Evolutionary conservation across 64 coral and sea anemone species (phyloP).

Genomic region (Cladopsammia gracilis): DNA sequence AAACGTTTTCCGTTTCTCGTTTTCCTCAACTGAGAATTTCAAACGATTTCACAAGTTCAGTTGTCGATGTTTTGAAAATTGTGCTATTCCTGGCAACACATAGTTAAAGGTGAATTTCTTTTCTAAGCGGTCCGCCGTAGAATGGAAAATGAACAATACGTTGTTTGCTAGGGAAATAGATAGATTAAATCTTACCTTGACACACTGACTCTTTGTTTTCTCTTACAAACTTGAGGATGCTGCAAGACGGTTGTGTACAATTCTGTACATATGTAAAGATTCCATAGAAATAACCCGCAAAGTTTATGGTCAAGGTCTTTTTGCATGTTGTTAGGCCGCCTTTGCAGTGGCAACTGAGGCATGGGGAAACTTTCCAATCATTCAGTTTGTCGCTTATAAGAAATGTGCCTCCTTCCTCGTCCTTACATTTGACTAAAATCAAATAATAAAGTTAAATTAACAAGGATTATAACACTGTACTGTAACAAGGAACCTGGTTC

Average conservation of each 20-base stretch:
- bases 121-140: no score
- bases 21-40: no score
- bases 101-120: no score
- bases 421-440: neutral
- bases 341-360: neutral
- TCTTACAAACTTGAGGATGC: neutral
- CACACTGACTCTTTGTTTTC: neutral
- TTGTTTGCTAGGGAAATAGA: no score
- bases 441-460: neutral
- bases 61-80: no score
- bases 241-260: conserved; percentile 19
- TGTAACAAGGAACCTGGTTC: no score
- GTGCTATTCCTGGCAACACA: no score
- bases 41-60: no score
- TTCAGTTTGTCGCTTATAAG: neutral
- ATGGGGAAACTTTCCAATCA: neutral
- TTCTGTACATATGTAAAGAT: neutral
- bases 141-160: no score
- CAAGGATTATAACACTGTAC: no score
- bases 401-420: neutral
- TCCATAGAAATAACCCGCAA: neutral
- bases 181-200: neutral
- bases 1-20: no score
- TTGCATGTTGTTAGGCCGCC: neutral
- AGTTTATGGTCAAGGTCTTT: neutral